Evolutionary conservation across 2,113 vertebrate genomes (phyloP).

Genomic region (Nematolebias whitei): DNA sequence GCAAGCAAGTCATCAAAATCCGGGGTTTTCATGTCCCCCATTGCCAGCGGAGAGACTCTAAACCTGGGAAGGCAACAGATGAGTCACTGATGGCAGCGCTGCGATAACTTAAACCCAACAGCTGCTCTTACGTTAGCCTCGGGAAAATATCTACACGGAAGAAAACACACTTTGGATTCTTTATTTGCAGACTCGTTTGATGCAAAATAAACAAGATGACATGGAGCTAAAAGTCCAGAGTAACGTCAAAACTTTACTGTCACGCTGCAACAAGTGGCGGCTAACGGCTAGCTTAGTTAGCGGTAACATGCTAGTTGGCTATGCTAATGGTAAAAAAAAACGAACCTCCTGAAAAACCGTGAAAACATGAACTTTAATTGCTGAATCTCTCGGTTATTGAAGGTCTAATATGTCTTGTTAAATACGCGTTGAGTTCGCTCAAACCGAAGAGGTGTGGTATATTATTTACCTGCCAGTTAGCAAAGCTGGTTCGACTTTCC

Average conservation of each 20-base stretch:
- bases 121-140: background rate
- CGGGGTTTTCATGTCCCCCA: conserved; percentile 99
- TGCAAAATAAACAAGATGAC: background rate
- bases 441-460: accelerated
- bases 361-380: background rate
- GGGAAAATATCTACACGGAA: too few relatives aligned
- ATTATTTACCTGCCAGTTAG: conserved; percentile 61
- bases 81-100: background rate
- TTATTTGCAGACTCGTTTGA: background rate
- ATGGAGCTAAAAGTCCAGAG: background rate
- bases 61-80: conserved; percentile 54
- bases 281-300: conserved; percentile 52
- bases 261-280: conserved; percentile 62
- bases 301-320: conserved; percentile 37
- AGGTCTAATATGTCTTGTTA: accelerated
- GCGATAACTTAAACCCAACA: background rate
- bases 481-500: conserved; percentile 63
- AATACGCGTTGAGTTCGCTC: background rate
- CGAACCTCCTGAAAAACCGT: background rate
- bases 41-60: conserved; percentile 70
- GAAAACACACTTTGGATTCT: background rate
- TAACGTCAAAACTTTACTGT: conserved; percentile 11
- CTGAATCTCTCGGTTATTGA: too few relatives aligned
- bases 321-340: conserved; percentile 22
- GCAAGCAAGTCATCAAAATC: conserved; percentile 97